Evolutionary conservation across 2,113 vertebrate species (phyloP).

Genomic region (Centropus bengalensis): DNA sequence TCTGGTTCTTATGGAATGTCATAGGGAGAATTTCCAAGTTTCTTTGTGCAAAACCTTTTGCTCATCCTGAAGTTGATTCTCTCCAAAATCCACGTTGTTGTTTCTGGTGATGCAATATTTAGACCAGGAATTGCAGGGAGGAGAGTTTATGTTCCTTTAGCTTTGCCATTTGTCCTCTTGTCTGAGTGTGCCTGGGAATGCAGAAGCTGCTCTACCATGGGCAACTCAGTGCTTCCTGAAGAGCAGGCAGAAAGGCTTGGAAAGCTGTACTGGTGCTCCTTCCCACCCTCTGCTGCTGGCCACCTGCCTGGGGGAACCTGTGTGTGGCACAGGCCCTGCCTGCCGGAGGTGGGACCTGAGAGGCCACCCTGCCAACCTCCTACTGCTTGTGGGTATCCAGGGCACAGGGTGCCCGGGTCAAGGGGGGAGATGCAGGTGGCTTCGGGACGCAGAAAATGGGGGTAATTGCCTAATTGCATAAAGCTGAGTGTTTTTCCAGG

Average conservation of each 20-base stretch:
- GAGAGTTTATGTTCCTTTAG: not conserved
- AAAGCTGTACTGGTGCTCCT: not conserved
- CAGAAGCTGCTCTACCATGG: rapidly evolving
- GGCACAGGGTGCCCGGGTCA: rapidly evolving
- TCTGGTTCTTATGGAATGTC: not conserved
- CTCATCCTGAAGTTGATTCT: not conserved
- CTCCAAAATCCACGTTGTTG: not conserved
- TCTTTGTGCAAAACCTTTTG: not conserved
- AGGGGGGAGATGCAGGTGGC: not conserved
- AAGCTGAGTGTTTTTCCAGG: not conserved
- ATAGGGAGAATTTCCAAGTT: not conserved
- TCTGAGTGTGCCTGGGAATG: not conserved
- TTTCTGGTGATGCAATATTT: not conserved
- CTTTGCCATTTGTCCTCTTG: not conserved
- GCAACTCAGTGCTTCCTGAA: not conserved
- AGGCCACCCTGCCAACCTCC: not conserved
- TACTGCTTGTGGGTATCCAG: not conserved
- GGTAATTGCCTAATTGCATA: not conserved
- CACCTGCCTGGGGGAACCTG: not conserved
- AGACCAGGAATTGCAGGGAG: not conserved
- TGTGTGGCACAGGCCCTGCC: not conserved
- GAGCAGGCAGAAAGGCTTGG: not conserved
- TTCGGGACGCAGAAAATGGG: rapidly evolving
- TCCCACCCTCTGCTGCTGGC: not conserved
- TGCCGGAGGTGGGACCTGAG: not conserved